Base-by-base conservation (phyloP, 2,113 vertebrate genomes). In the Hippocampus zosterae region DNA sequence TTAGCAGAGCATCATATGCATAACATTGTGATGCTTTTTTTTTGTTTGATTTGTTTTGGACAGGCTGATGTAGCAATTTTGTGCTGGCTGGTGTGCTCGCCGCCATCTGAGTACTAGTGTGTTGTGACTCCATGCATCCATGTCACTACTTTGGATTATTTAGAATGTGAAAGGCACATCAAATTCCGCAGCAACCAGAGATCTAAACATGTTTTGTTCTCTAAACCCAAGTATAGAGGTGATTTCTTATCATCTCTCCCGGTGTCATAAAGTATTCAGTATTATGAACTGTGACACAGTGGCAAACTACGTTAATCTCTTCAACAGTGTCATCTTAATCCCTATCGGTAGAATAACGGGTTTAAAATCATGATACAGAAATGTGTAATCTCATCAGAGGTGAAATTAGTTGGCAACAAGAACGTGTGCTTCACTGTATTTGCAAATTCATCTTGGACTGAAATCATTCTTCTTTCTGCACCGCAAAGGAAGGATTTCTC, bases 191-290 rank as follows among this genome's bases (percentile, higher is more conserved):
- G 55, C 23, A 57, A 13, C n/a, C 23, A 27, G 10, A 57, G 23
- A 57, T 25, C 55, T 15, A 13, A 57, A 27, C 19, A 27, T 25
- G 23, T 0, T 57, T 27, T 57, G n/a, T 13, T 61, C 18, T 61
- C 15, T 19, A 37, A 61, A 18, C 33, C 3, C 7, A 61, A 37
- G 59, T 40, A 10, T 5, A 41, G 19, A 65, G 48, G 37, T 55
- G n/a, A 57, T 41, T 55, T 40, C 52, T 82, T 23, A 64, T 63
- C 29, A 57, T 23, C 55, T 57, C 12, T 23, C 23, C 2, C 25
- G 60, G 8, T 62, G 60, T 62, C 60, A 61, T 61, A 37, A 5
- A 37, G 33, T 37, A 61, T 29, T 65, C 9, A 55, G 2, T 55
- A 50, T 66, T 29, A 25, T 19, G 29, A 37, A 64, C 48, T 59